Evolutionary conservation across 2,888 invertebrate genomes (phyloP).

Genomic region (Meghimatium bilineatum): DNA sequence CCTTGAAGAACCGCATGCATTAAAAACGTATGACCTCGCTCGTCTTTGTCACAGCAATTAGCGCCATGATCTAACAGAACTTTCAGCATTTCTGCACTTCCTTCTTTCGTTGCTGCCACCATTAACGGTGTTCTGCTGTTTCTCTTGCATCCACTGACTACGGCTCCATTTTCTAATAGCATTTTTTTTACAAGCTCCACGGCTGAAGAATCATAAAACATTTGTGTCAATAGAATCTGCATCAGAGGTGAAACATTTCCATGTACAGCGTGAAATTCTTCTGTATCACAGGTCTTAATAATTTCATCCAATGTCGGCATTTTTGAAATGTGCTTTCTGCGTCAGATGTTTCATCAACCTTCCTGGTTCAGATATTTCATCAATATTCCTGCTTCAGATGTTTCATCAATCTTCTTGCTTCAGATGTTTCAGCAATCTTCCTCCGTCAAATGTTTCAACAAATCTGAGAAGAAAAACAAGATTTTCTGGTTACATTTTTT

Average conservation of each 20-base stretch:
- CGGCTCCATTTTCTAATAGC: slow-evolving; percentile 11
- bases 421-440: too few relatives aligned
- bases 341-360: too few relatives aligned
- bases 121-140: slow-evolving; percentile 11
- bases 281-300: not conserved
- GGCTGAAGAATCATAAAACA: not conserved
- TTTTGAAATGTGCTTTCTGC: too few relatives aligned
- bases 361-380: too few relatives aligned
- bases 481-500: too few relatives aligned
- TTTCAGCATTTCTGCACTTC: not conserved
- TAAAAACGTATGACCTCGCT: not conserved
- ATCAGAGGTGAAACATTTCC: not conserved
- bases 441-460: too few relatives aligned
- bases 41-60: not conserved
- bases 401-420: too few relatives aligned
- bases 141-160: not conserved
- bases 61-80: slow-evolving; percentile 19
- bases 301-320: too few relatives aligned
- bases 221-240: not conserved
- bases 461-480: too few relatives aligned
- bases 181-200: not conserved
- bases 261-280: not conserved
- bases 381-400: too few relatives aligned
- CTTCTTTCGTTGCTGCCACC: not conserved
- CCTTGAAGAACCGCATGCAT: not conserved